phyloP scores from a whole-genome alignment of 1,140 invertebrate genomes.

The Melipona quadrifasciata region DNA sequence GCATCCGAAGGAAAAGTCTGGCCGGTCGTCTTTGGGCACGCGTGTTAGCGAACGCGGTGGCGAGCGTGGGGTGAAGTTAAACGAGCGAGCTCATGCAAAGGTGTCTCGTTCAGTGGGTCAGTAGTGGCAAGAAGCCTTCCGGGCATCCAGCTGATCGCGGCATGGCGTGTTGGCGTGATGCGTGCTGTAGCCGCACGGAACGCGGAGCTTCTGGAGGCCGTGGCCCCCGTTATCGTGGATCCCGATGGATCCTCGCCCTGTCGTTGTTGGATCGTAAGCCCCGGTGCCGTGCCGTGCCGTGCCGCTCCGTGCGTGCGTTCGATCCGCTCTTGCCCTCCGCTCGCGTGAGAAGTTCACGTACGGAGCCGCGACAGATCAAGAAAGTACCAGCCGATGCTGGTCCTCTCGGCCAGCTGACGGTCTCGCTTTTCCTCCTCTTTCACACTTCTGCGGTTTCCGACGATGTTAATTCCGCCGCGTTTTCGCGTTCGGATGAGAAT shows the following conservation, averaged over 20 bases:
- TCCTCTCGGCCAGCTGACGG: no score
- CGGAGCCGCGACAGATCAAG: constrained; percentile 31
- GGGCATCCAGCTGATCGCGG: constrained; percentile 76
- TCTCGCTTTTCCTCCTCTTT: background rate
- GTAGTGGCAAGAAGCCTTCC: constrained; percentile 78
- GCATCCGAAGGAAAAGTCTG: background rate
- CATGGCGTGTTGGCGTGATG: constrained; percentile 72
- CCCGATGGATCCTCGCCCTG: constrained; percentile 52
- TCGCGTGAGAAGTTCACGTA: constrained; percentile 51
- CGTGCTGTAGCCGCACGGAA: constrained; percentile 69
- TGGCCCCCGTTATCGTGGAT: constrained; percentile 52
- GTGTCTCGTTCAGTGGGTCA: constrained; percentile 80
- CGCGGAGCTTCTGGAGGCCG: constrained; percentile 42
- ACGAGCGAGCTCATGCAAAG: constrained; percentile 75
- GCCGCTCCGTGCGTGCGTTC: constrained; percentile 49
- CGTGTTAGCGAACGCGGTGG: constrained; percentile 10
- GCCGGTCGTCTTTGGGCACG: background rate
- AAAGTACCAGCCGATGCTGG: constrained; percentile 19
- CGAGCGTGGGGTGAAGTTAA: constrained; percentile 60
- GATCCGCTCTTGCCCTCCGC: constrained; percentile 36
- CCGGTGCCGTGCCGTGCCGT: constrained; percentile 48
- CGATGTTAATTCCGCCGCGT: background rate
- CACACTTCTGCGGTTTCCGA: background rate
- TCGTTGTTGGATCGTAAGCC: constrained; percentile 29
- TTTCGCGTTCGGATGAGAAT: no score